These are phyloP conservation scores for Vanessa cardui DNA, from an alignment of 2,888 invertebrate species.

Conservation along the genomic window DNA sequence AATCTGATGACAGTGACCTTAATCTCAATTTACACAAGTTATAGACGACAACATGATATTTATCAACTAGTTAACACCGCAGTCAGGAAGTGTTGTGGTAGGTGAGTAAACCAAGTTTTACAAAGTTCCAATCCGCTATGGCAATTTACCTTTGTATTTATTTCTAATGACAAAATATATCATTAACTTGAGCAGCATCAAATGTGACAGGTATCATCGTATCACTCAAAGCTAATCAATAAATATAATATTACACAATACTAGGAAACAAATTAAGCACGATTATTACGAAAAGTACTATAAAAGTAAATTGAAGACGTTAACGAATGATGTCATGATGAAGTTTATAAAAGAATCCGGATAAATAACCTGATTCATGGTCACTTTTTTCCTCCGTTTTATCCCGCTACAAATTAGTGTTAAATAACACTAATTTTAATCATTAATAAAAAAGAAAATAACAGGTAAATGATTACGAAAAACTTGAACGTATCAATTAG, in stretches of 20 bases:
- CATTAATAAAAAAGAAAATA: neutral
- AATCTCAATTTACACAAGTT: conserved; percentile 59
- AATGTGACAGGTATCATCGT: neutral
- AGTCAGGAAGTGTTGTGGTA: conserved; percentile 60
- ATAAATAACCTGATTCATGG: conserved; percentile 71
- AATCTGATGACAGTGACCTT: conserved; percentile 53
- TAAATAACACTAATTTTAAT: conserved; percentile 13
- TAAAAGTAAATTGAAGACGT: conserved; percentile 66
- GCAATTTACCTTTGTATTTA: conserved; percentile 55
- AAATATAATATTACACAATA: conserved; percentile 14
- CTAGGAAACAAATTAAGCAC: conserved; percentile 15
- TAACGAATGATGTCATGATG: conserved; percentile 69
- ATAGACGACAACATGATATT: conserved; percentile 58
- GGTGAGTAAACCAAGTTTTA: conserved; percentile 48
- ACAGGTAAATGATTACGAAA: neutral
- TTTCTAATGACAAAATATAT: conserved; percentile 40
- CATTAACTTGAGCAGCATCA: neutral
- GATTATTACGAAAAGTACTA: conserved; percentile 31
- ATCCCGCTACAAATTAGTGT: conserved; percentile 49
- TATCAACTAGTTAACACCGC: conserved; percentile 68
- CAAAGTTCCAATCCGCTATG: conserved; percentile 62
- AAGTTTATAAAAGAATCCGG: conserved; percentile 69
- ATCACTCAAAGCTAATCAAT: neutral
- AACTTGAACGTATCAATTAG: neutral
- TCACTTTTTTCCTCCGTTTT: conserved; percentile 70